These are phyloP conservation scores for Parus major DNA, from an alignment of 2,113 vertebrate genomes.

Conservation along the genomic window DNA sequence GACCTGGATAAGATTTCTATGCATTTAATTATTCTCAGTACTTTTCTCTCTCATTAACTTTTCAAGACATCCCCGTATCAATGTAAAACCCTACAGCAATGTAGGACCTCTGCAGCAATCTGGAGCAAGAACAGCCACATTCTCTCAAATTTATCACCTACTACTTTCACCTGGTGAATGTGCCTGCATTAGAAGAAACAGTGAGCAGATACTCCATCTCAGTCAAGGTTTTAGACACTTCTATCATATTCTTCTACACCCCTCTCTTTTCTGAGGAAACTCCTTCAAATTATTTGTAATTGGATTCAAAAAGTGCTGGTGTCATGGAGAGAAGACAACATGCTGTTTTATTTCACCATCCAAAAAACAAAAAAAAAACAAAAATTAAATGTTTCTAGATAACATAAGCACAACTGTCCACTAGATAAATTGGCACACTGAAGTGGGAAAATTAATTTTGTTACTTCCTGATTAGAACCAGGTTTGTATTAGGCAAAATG, in stretches of 20 bases:
- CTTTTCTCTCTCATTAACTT: background rate
- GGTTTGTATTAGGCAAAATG: background rate
- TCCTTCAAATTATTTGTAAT: background rate
- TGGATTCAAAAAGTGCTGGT: background rate
- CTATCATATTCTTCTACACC: background rate
- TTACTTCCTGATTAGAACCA: background rate
- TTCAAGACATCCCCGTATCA: accelerated
- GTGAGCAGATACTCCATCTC: background rate
- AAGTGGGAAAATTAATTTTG: background rate
- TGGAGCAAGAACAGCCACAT: background rate
- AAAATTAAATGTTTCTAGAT: background rate
- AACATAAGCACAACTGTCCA: background rate
- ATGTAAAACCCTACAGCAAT: background rate
- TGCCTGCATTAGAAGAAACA: background rate
- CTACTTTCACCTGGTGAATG: background rate
- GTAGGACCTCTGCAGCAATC: background rate
- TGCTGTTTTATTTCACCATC: background rate
- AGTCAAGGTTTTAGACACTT: background rate
- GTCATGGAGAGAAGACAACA: background rate
- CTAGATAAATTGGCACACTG: background rate
- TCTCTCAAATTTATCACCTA: background rate
- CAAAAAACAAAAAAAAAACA: background rate
- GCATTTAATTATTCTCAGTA: background rate
- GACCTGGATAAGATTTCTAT: background rate
- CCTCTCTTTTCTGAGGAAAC: background rate